A percentile compares a stretch with the other conserved stretches of the same genome.
Evolutionary conservation across 2,113 vertebrate genomes (phyloP).

Genomic region (Catagonus wagneri): DNA sequence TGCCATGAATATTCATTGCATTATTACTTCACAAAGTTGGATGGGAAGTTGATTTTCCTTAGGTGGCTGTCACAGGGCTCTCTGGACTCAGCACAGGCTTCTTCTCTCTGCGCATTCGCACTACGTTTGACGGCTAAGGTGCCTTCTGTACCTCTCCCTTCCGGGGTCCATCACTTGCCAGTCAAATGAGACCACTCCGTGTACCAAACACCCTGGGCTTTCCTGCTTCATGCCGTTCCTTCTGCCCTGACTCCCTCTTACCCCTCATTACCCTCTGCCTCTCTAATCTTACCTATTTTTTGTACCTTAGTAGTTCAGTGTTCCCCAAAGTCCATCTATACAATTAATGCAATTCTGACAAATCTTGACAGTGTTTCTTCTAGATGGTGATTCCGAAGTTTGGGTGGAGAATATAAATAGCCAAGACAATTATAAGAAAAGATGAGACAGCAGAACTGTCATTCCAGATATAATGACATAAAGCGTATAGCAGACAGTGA

Average conservation of each 20-base stretch:
- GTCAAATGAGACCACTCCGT: neutral
- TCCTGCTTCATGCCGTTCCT: neutral
- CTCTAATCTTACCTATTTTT: neutral
- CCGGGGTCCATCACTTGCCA: neutral
- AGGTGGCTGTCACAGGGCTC: neutral
- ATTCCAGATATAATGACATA: neutral
- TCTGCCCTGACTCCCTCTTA: neutral
- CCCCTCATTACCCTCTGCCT: neutral
- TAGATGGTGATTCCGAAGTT: constrained; percentile 36
- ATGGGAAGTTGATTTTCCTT: neutral
- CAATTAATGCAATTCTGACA: neutral
- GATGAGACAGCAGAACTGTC: neutral
- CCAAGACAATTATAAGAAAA: neutral
- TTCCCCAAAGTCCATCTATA: neutral
- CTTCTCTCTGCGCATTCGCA: neutral
- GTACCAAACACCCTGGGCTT: neutral
- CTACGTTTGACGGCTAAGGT: neutral
- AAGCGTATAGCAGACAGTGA: neutral
- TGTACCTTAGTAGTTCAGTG: neutral
- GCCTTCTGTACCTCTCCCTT: neutral
- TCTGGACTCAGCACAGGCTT: neutral
- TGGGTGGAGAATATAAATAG: constrained; percentile 1
- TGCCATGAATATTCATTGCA: neutral
- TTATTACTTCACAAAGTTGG: neutral
- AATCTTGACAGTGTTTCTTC: neutral